Conservation (phyloP, 2,888 invertebrate species). For the Omphaloscelis lunosa region DNA sequence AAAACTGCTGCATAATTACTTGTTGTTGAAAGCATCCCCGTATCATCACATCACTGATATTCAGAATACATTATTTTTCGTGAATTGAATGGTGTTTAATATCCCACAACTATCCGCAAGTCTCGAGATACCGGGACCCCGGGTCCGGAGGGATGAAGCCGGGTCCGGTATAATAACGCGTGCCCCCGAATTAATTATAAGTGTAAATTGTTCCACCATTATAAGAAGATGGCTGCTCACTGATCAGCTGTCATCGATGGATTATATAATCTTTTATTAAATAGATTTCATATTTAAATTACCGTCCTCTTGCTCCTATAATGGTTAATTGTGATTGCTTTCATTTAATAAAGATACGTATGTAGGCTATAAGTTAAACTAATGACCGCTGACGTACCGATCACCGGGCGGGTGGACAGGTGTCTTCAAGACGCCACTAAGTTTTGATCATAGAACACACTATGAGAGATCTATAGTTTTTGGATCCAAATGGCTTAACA, state of each 20-base stretch:
- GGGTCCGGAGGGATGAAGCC: not conserved
- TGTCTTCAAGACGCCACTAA: not conserved
- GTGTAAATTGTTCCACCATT: constrained; percentile 51
- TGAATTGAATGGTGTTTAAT: constrained; percentile 31
- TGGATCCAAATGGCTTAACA: not conserved
- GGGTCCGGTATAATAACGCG: constrained; percentile 54
- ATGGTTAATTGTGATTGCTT: not conserved
- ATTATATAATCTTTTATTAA: constrained; percentile 39
- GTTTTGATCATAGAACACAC: not conserved
- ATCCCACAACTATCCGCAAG: constrained; percentile 45
- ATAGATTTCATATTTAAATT: constrained; percentile 19
- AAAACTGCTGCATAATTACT: constrained; percentile 48
- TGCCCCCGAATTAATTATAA: constrained; percentile 63
- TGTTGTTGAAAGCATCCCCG: constrained; percentile 20
- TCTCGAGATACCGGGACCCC: not conserved
- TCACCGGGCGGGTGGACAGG: not conserved
- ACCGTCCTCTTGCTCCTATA: not conserved
- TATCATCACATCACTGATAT: constrained; percentile 36
- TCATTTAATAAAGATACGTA: not conserved
- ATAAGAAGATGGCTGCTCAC: constrained; percentile 29
- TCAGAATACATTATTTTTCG: constrained; percentile 51
- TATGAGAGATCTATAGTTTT: too few species aligned
- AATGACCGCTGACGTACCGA: not conserved
- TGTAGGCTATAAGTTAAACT: not conserved
- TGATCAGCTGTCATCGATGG: constrained; percentile 21